Evolutionary conservation across 2,888 invertebrate genomes (phyloP).

Genomic region (Rhagophthalmus giganteus): DNA sequence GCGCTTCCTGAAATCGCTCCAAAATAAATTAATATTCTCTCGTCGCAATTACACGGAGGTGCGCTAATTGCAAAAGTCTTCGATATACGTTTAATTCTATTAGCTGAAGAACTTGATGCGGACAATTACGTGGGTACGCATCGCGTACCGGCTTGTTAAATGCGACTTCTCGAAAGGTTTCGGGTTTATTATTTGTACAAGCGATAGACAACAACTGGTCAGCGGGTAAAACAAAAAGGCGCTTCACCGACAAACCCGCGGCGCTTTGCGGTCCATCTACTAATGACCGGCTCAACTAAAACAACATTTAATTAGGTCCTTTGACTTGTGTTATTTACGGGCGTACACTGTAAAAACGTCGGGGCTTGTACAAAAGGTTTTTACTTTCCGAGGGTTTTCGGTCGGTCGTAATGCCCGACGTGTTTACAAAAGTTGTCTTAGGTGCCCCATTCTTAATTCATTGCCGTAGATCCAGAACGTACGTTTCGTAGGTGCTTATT

Average conservation of each 20-base stretch:
- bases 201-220: conserved; percentile 30
- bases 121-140: too few relatives aligned
- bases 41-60: not conserved
- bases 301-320: conserved; percentile 55
- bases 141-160: conserved; percentile 8
- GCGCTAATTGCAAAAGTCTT: not conserved
- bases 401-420: too few relatives aligned
- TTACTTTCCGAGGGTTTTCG: too few relatives aligned
- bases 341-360: conserved; percentile 37
- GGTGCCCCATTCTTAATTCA: too few relatives aligned
- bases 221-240: conserved; percentile 29
- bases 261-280: conserved; percentile 51
- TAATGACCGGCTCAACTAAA: conserved; percentile 53
- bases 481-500: too few relatives aligned
- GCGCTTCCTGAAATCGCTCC: not conserved
- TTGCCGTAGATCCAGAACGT: too few relatives aligned
- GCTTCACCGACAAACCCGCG: conserved; percentile 36
- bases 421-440: too few relatives aligned
- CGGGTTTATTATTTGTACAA: conserved; percentile 28
- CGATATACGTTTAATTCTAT: too few relatives aligned
- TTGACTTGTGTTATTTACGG: conserved; percentile 40
- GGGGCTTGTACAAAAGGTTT: too few relatives aligned
- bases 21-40: conserved; percentile 6
- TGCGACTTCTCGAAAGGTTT: conserved; percentile 15
- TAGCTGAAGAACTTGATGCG: too few relatives aligned